Conservation (phyloP, 1,140 invertebrate genomes). For the Brachystomella parvula region DNA sequence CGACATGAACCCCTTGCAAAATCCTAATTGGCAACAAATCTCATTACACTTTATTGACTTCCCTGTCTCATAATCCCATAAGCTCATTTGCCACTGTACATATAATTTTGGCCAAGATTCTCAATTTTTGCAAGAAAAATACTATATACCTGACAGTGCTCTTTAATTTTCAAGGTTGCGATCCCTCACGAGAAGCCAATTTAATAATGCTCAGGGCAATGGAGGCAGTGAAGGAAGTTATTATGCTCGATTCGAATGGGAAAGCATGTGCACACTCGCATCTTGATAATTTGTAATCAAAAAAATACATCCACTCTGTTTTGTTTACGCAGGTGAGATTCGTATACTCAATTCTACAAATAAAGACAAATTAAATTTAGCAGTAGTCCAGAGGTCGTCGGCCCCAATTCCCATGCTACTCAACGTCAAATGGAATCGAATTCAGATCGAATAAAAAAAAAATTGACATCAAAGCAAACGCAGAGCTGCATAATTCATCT, state of each 20-base stretch:
- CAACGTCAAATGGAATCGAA: not conserved
- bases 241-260: not conserved
- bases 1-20: slow-evolving; percentile 2
- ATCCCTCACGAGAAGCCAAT: no score
- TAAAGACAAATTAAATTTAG: not conserved
- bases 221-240: not conserved
- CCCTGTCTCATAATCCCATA: not conserved
- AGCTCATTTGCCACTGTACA: not conserved
- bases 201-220: no score
- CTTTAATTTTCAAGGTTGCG: not conserved
- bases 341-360: not conserved
- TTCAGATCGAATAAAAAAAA: not conserved
- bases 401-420: not conserved
- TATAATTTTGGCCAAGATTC: not conserved
- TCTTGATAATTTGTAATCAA: not conserved
- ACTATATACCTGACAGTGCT: not conserved
- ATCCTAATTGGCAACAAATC: not conserved
- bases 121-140: no score
- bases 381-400: not conserved
- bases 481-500: not conserved
- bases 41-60: slow-evolving; percentile 6
- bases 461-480: not conserved
- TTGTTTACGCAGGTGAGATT: not conserved
- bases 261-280: not conserved
- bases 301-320: not conserved